phyloP scores from a whole-genome alignment of 2,113 vertebrate species.

The Erythrolamprus reginae region DNA sequence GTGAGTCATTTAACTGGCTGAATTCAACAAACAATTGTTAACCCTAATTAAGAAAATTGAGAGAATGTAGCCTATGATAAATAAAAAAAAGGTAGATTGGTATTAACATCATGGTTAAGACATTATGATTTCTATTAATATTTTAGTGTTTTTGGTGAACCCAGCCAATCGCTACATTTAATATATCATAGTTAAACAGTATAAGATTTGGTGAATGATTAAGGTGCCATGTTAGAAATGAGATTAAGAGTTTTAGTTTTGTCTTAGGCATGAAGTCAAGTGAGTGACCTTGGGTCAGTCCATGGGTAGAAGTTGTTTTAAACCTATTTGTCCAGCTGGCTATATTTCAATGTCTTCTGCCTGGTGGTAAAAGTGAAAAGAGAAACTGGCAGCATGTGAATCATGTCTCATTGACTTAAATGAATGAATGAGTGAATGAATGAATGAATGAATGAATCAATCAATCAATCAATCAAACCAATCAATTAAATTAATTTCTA shows the following conservation, averaged over 20 bases:
- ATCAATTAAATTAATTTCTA: no score
- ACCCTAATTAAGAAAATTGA: neutral
- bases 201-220: neutral
- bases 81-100: neutral
- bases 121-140: neutral
- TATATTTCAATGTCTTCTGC: no score
- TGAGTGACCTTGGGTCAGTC: neutral
- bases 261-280: neutral
- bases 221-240: neutral
- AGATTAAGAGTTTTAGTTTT: neutral
- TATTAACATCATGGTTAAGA: neutral
- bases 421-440: no score
- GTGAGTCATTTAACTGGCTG: neutral
- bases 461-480: no score
- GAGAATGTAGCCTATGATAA: neutral
- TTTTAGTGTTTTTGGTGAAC: neutral
- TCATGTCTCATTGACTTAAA: neutral
- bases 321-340: no score
- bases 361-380: no score
- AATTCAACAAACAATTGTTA: neutral
- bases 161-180: neutral
- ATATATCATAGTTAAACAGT: neutral
- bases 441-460: no score
- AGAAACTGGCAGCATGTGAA: no score
- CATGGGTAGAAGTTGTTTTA: no score